phyloP scores from a whole-genome alignment of 23 tunicate species.

The Diplosoma virens region DNA sequence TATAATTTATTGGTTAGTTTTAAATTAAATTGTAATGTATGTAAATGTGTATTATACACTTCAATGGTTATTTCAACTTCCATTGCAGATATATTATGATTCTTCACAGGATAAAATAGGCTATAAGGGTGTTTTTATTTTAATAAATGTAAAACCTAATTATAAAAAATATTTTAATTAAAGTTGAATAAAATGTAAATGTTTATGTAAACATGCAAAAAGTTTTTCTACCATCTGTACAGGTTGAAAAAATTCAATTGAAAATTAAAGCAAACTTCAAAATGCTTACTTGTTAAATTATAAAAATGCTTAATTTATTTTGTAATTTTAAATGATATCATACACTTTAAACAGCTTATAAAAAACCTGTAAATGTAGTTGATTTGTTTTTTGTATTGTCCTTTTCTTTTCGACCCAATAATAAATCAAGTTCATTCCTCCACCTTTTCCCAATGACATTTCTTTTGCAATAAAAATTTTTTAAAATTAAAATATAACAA shows the following conservation, averaged over 20 bases:
- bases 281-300: not conserved
- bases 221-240: no score
- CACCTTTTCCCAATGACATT: not conserved
- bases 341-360: not conserved
- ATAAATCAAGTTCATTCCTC: conserved; percentile 15
- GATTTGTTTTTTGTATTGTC: not conserved
- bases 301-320: not conserved
- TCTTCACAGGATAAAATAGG: no score
- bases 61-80: no score
- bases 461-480: not conserved
- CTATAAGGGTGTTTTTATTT: no score
- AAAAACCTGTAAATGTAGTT: not conserved
- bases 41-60: no score
- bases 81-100: no score
- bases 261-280: no score
- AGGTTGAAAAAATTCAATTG: no score
- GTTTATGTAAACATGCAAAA: not conserved
- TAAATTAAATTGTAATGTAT: no score
- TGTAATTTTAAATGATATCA: not conserved
- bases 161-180: no score
- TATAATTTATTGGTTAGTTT: no score
- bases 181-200: not conserved
- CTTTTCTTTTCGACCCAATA: not conserved
- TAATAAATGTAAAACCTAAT: no score
- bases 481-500: not conserved